Percentiles rank a stretch among this genome's conserved stretches.
These are phyloP conservation scores for Metopia argyrocephala DNA, from an alignment of 2,888 invertebrate species.

Conservation along the genomic window DNA sequence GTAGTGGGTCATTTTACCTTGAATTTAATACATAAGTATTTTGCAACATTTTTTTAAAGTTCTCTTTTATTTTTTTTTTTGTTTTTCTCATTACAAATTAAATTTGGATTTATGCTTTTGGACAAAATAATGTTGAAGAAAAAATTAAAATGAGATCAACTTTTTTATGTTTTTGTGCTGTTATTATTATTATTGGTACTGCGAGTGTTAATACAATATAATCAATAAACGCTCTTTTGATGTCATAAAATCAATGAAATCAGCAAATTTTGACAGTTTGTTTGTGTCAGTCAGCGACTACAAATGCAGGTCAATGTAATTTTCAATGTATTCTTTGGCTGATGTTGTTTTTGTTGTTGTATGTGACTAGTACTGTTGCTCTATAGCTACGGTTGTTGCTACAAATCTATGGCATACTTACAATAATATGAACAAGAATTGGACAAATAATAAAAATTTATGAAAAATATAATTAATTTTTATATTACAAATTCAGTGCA, in stretches of 20 bases:
- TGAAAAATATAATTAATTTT: too few species aligned
- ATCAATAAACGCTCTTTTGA: not conserved
- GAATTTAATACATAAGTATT: conserved; percentile 46
- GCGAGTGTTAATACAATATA: not conserved
- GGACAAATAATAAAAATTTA: conserved; percentile 13
- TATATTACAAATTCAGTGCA: conserved; percentile 11
- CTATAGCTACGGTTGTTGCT: conserved; percentile 14
- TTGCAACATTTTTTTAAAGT: conserved; percentile 28
- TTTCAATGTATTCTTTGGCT: conserved; percentile 16
- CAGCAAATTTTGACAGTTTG: conserved; percentile 3
- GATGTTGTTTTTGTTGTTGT: not conserved
- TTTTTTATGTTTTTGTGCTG: conserved; percentile 6
- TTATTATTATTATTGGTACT: not conserved
- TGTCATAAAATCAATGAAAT: conserved; percentile 31
- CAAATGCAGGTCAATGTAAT: conserved; percentile 58
- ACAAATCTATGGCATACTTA: conserved; percentile 27
- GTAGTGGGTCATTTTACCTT: conserved; percentile 26
- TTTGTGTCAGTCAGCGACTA: conserved; percentile 12
- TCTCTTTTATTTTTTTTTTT: not conserved
- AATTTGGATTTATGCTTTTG: not conserved
- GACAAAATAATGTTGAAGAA: conserved; percentile 21
- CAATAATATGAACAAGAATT: not conserved
- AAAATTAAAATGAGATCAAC: conserved; percentile 12
- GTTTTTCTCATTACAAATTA: not conserved
- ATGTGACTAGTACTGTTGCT: not conserved